phyloP scores from a whole-genome alignment of 2,797 vertebrate genomes.

The Brachymystax lenok region DNA sequence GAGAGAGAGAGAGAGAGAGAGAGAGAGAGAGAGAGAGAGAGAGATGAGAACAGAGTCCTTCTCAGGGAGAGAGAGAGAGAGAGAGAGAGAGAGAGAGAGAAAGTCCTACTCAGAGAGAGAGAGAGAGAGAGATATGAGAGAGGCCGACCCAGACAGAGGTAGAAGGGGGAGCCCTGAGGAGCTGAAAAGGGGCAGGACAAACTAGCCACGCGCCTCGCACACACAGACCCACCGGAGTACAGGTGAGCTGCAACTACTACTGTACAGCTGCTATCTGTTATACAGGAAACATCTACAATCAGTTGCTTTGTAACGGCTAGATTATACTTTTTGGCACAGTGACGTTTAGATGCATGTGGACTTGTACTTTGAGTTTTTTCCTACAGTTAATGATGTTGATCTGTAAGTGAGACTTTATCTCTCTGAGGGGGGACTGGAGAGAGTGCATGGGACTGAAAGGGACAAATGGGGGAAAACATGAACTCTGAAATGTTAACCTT shows the following conservation, averaged over 20 bases:
- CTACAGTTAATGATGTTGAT: constrained; percentile 53
- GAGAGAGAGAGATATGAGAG: not conserved
- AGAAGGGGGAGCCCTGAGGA: constrained; percentile 58
- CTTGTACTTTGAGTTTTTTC: constrained; percentile 36
- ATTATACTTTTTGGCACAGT: constrained; percentile 25
- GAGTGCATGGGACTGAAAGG: constrained; percentile 25
- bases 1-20: no score
- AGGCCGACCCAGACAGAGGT: constrained; percentile 8
- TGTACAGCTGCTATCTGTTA: not conserved
- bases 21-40: constrained; percentile 1
- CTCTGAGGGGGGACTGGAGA: constrained; percentile 32
- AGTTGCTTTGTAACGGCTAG: not conserved
- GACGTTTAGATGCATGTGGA: not conserved
- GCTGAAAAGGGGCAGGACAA: constrained; percentile 69
- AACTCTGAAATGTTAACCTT: constrained; percentile 56
- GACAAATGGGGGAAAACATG: constrained; percentile 39
- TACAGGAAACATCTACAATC: not conserved
- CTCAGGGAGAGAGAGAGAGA: constrained; percentile 1
- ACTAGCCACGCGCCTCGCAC: constrained; percentile 53
- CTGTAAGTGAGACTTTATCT: constrained; percentile 42
- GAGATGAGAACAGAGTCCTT: not conserved
- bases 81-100: constrained; percentile 18
- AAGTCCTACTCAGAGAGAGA: constrained; percentile 11
- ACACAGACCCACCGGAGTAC: constrained; percentile 61
- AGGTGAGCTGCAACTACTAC: constrained; percentile 63